Evolutionary conservation across 2,888 invertebrate genomes (phyloP).

Genomic region (Beris chalybata): DNA sequence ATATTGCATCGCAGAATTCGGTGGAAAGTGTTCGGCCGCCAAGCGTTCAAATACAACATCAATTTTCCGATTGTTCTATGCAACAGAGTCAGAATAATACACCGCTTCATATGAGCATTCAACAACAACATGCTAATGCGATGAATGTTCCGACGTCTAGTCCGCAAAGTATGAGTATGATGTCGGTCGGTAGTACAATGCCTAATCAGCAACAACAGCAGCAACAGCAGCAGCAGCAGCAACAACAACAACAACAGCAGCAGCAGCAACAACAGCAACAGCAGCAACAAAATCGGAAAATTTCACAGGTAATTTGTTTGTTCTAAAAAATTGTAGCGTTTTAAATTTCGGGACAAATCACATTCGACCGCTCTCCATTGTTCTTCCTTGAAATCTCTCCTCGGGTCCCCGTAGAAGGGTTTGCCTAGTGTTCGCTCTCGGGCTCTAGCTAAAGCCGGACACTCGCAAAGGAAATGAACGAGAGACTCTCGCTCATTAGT

Average conservation of each 20-base stretch:
- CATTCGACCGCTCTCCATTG: too few species aligned
- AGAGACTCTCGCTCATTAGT: too few species aligned
- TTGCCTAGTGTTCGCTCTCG: too few species aligned
- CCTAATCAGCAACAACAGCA: constrained; percentile 45
- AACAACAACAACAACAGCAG: constrained; percentile 46
- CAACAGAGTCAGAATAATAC: constrained; percentile 60
- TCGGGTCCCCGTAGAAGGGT: too few species aligned
- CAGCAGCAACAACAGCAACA: constrained; percentile 45
- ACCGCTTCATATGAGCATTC: constrained; percentile 60
- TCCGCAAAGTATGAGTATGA: constrained; percentile 55
- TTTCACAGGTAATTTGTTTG: constrained; percentile 42
- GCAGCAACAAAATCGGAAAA: constrained; percentile 45
- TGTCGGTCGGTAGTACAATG: constrained; percentile 43
- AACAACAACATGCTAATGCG: constrained; percentile 50
- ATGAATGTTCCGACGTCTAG: constrained; percentile 57
- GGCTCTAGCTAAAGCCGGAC: too few species aligned
- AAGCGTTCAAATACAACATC: constrained; percentile 59
- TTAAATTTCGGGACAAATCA: not conserved
- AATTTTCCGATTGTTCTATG: constrained; percentile 71
- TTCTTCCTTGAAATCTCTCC: too few species aligned
- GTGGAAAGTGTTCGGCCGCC: constrained; percentile 64
- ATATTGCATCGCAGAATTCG: constrained; percentile 76
- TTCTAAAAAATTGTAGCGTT: not conserved
- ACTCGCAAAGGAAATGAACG: too few species aligned
- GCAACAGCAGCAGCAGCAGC: constrained; percentile 46